Base-by-base conservation (phyloP, 2,113 vertebrate genomes). In the Eulemur rufifrons region DNA sequence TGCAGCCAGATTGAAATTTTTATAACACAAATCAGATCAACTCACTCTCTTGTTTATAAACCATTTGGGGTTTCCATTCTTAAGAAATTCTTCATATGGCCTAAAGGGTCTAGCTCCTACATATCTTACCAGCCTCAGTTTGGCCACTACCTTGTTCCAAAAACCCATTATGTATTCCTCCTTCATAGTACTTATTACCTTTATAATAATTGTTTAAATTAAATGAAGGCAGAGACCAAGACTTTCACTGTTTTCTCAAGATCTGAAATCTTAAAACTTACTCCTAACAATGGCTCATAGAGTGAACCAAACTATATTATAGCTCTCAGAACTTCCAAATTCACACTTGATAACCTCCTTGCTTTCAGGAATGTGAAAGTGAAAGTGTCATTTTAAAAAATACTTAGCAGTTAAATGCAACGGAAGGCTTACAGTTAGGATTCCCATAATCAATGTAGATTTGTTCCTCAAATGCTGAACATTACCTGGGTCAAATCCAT, bases 191-290 rank as follows among this genome's bases (percentile, higher is more conserved):
- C 27, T 66, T 45, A 69, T 17, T 45, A 18, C 29, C 32, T 90
- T 80, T 74, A 80, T 47, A 66, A 32, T 52, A 27, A 73, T 2
- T 50, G 37, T 27, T 89, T 61, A 95, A 89, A 87, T 10, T 74
- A 88, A 84, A 84, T 61, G 63, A 80, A 54, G 25, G 78, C 64
- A 82, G 50, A 96, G 4, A 73, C 8, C 42, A 82, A 86, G 61
- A 54, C 59, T 90, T 82, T 69, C 37, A 87, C 34, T 73, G 14
- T 92, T 95, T 87, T 82, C 52, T 89, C 61, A 83, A 87, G 45
- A 81, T n/a, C 23, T 85, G 56, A 89, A 88, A 89, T 83, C 84
- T 76, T 76, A 68, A 95, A 82, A 86, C n/a, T 42, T 94, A 68
- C 37, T 94, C 15, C 37, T 86, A 64, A 76, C 27, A 86, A 61